A percentile compares a stretch with the other conserved stretches of the same genome.
phyloP scores from a whole-genome alignment of 2,797 vertebrate genomes.

The Setipinna tenuifilis region DNA sequence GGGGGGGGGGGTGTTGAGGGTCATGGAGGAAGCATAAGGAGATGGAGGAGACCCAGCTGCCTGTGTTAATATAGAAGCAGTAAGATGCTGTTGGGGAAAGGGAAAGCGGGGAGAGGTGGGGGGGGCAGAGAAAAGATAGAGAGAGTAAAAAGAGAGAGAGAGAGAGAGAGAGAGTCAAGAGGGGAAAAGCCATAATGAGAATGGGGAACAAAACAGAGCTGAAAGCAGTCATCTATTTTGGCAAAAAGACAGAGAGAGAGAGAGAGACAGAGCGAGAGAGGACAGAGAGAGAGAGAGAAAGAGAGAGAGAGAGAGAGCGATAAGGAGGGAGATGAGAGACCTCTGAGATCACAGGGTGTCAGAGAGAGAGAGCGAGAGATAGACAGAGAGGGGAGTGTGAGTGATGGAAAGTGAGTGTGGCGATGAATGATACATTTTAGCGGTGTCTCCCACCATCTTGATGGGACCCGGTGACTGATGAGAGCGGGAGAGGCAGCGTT shows the following conservation, averaged over 20 bases:
- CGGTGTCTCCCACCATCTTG: background rate
- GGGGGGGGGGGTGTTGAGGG: background rate
- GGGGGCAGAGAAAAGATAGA: too few species aligned
- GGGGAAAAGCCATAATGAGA: background rate
- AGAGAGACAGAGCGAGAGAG: background rate
- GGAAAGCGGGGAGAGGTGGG: background rate
- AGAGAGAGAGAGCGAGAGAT: constrained; percentile 1
- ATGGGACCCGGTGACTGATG: background rate
- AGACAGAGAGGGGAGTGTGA: background rate
- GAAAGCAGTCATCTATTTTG: constrained; percentile 14
- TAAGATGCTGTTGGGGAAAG: background rate
- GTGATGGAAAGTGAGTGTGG: background rate
- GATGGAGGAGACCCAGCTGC: constrained; percentile 32
- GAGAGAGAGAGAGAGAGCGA: constrained; percentile 8
- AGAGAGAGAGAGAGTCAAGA: background rate
- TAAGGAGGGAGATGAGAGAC: constrained; percentile 8
- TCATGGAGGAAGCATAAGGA: constrained; percentile 14
- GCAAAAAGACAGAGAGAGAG: background rate
- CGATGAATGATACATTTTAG: constrained; percentile 16
- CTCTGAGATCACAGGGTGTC: constrained; percentile 14
- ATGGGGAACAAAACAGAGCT: constrained; percentile 1
- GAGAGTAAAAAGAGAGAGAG: background rate
- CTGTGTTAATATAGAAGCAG: constrained; percentile 41
- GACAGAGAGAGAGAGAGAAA: background rate
- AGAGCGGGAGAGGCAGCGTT: too few species aligned